Conservation (phyloP, 2,888 invertebrate genomes). For the Stenolophus ochropezus region DNA sequence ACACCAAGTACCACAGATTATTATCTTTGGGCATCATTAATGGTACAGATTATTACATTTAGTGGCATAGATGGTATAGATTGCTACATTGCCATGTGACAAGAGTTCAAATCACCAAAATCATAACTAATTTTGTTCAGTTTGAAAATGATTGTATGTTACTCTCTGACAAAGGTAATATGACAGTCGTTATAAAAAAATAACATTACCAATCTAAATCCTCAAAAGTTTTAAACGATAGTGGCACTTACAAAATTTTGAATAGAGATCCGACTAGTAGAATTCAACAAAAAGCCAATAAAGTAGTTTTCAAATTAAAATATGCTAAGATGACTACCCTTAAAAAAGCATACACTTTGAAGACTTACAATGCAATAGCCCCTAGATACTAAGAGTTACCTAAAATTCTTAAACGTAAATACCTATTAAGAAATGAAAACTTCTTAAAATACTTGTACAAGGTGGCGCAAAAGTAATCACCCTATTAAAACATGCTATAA, state of each 20-base stretch:
- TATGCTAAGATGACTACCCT: too few relatives aligned
- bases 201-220: neutral
- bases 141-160: neutral
- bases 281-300: neutral
- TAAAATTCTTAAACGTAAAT: conserved; percentile 40
- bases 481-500: too few relatives aligned
- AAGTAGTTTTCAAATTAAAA: neutral
- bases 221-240: neutral
- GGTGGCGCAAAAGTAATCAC: too few relatives aligned
- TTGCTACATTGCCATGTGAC: too few relatives aligned
- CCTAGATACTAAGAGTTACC: neutral
- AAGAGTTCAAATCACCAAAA: neutral
- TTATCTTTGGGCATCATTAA: too few relatives aligned
- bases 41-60: too few relatives aligned
- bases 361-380: neutral
- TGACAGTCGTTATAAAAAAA: neutral
- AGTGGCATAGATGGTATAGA: too few relatives aligned
- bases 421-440: too few relatives aligned
- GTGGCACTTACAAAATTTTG: neutral
- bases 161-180: neutral
- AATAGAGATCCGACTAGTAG: neutral
- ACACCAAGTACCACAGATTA: too few relatives aligned
- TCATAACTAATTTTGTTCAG: neutral
- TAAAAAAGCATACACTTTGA: neutral
- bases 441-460: too few relatives aligned